Base-by-base conservation (phyloP, 2,113 vertebrate species). In the Ceyx margarethae region DNA sequence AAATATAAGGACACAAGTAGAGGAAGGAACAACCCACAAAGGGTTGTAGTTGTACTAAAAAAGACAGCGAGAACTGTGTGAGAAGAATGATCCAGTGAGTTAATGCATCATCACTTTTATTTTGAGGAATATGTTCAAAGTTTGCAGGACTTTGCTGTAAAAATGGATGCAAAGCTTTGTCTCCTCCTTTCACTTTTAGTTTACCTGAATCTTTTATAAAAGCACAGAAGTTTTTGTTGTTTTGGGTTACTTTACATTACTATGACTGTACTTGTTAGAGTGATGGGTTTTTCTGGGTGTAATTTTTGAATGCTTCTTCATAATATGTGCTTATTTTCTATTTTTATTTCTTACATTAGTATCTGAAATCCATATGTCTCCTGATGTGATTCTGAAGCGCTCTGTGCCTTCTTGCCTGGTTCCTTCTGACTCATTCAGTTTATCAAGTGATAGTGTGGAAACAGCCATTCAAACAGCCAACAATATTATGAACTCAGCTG, bases 321-420 rank as follows among this genome's bases (percentile, higher is more conserved):
- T 74, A 6, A 31, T 48, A 2, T 54, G 12, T 78, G 17, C 79
- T 17, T 46, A 31, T 26, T 37, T 25, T 90, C 29, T 85, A 11
- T 31, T 83, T 85, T 50, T 71, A 2, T 89, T 91, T 73, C 82
- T 58, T 58, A 18, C 35, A 60, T 53, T 60, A 97, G 97, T 97
- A 11, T 91, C 96, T 80, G 97, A 96, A 94, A 95, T 97, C 76
- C 94, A 50, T 31, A 60, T 94, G 35, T n/a, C 96, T 95, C 18
- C 96, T 61, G 97, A 97, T 21, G 64, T 94, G 86, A 48, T 94
- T 6, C 76, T 95, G 93, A 96, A 97, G 46, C 58, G 19, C 20
- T 50, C 93, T 4, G 42, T 95, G 67, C 87, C 85, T 46, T 69
- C 95, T 12, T 87, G 60, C 89, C 68, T 91, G 74, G 76, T 91